A percentile compares a stretch with the other conserved stretches of the same genome.
Evolutionary conservation across 2,797 vertebrate species (phyloP).

Genomic region (Synanceia verrucosa): DNA sequence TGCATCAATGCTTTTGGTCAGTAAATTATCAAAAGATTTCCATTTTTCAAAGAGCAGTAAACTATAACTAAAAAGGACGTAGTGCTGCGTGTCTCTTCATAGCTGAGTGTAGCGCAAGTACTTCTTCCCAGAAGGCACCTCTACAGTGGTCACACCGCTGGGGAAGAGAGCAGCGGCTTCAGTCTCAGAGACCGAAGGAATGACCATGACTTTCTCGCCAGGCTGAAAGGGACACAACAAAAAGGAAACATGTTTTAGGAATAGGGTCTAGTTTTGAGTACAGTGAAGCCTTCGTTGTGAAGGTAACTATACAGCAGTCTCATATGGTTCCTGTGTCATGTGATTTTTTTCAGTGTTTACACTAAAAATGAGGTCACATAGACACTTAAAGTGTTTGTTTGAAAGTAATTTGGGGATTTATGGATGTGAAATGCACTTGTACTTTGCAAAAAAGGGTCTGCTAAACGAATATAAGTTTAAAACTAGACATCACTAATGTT

Average conservation of each 20-base stretch:
- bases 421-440: too few species aligned
- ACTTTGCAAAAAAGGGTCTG: too few species aligned
- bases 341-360: neutral
- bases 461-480: too few species aligned
- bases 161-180: slow-evolving; percentile 91
- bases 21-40: neutral
- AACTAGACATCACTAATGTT: too few species aligned
- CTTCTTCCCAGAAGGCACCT: slow-evolving; percentile 92
- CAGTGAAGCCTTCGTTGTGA: neutral
- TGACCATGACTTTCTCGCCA: slow-evolving; percentile 93
- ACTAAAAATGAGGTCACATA: neutral
- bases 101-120: slow-evolving; percentile 94
- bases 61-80: neutral
- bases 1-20: neutral
- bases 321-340: neutral
- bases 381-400: too few species aligned
- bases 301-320: neutral
- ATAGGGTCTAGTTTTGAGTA: neutral
- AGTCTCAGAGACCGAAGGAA: slow-evolving; percentile 88
- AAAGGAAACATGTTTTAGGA: neutral
- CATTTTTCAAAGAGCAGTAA: neutral
- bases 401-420: too few species aligned
- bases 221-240: slow-evolving; percentile 33
- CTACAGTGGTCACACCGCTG: slow-evolving; percentile 89
- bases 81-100: slow-evolving; percentile 18